Evolutionary conservation across 2,113 vertebrate species (phyloP), one percentile per base, ranked within the genome.

Genomic region (Planiliza haematocheilus): DNA sequence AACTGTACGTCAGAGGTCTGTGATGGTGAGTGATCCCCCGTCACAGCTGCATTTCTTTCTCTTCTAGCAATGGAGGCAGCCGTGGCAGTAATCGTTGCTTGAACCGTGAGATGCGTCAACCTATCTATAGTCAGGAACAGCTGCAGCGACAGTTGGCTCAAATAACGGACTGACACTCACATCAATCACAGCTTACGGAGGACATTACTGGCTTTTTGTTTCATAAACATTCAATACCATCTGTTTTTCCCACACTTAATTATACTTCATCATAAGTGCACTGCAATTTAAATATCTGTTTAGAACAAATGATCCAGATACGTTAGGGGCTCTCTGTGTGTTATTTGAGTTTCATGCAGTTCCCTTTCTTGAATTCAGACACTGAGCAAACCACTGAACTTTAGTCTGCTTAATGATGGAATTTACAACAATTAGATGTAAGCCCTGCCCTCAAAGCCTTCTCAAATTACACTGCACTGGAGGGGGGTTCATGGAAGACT

Each of bases 1-100:
- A 91, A n/a, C 90, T 97, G 95, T 52, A 92, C 91, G 12, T 83
- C 85, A 3, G 49, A 90, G 4, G 55, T 71, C 62, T 96, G 95
- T 58, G 85, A 93, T 1, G 95, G 96, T 96, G 90, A 95, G 95
- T 90, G 48, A 58, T 41, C 45, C 55, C 30, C 30, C 4, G 30
- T 17, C 43, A 18, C 72, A 63, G 43, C 55, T 75, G 8, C 66
- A 41, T 66, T 18, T 60, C 51, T 20, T 41, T 30, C n/a, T 17
- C 30, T 37, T 66, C 50, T n/a, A 38, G 37, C 56, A n/a, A 8
- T 48, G 57, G 30, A 71, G 65, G 36, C 10, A 21, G 7, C 20
- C 8, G 36, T 43, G 51, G 13, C 50, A 76, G 38, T 14, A 41
- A 34, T 73, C 38, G 60, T 14, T n/a, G 45, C 38, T 42, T 30